Conservation (phyloP, 2,888 invertebrate species). For the Malthinus flaveolus region DNA sequence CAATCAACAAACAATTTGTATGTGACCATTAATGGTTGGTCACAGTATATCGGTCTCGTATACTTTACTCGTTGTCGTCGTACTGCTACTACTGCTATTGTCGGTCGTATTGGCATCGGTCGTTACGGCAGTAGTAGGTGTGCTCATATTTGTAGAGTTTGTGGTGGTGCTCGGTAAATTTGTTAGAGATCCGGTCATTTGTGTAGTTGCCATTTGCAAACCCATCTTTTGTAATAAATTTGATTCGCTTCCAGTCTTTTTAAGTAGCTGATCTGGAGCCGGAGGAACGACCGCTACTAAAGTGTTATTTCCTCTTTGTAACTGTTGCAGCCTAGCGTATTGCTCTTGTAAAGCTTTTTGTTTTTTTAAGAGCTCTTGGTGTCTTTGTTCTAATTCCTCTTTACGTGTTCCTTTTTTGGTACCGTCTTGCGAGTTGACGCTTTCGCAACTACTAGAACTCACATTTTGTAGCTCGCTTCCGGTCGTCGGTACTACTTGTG, state of each 20-base stretch:
- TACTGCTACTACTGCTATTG: constrained; percentile 35
- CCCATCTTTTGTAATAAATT: constrained; percentile 85
- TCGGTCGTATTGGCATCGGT: constrained; percentile 33
- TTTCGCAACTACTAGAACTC: constrained; percentile 74
- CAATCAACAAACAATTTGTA: constrained; percentile 34
- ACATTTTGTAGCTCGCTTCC: constrained; percentile 42
- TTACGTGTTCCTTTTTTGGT: constrained; percentile 64
- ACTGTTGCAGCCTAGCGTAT: constrained; percentile 84
- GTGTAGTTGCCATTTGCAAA: constrained; percentile 62
- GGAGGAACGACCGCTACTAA: constrained; percentile 63
- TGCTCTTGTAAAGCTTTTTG: constrained; percentile 90
- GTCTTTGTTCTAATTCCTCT: constrained; percentile 80
- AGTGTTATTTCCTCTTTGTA: constrained; percentile 76
- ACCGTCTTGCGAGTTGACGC: constrained; percentile 75
- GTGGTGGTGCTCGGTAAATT: constrained; percentile 59
- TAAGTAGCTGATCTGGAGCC: constrained; percentile 65
- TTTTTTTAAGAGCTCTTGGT: constrained; percentile 85
- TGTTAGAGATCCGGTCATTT: constrained; percentile 64
- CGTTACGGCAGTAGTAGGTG: constrained; percentile 44
- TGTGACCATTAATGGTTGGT: constrained; percentile 53
- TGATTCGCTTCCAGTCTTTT: constrained; percentile 88
- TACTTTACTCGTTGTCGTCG: constrained; percentile 75
- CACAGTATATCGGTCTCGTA: constrained; percentile 95
- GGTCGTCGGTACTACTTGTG: constrained; percentile 35
- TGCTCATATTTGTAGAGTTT: constrained; percentile 41